Evolutionary conservation across 2,113 vertebrate genomes (phyloP).

Genomic region (Coptodon rendalli): DNA sequence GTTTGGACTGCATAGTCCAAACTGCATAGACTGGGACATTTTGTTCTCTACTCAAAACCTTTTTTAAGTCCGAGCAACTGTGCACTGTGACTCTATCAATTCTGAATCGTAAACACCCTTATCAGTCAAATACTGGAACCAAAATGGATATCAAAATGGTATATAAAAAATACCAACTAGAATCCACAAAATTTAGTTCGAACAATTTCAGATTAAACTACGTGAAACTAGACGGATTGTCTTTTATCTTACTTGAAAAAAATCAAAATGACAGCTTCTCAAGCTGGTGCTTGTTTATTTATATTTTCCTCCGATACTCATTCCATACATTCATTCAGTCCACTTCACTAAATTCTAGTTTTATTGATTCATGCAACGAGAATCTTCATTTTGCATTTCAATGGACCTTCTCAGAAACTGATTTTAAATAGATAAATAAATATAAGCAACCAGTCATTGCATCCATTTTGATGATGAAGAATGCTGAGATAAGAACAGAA

Average conservation of each 20-base stretch:
- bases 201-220: not conserved
- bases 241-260: not conserved
- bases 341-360: not conserved
- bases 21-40: not conserved
- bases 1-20: constrained; percentile 14
- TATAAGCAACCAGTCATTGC: constrained; percentile 15
- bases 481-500: not conserved
- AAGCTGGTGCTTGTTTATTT: not conserved
- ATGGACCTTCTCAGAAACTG: constrained; percentile 8
- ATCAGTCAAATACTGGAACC: not conserved
- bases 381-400: constrained; percentile 17
- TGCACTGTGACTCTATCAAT: not conserved
- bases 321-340: not conserved
- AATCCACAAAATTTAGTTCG: not conserved
- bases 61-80: not conserved
- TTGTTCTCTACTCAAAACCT: not conserved
- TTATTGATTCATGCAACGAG: constrained; percentile 8
- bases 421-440: constrained; percentile 44
- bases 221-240: not conserved
- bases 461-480: constrained; percentile 21
- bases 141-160: not conserved
- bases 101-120: not conserved
- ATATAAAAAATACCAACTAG: not conserved
- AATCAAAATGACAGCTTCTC: constrained; percentile 12
- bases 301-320: not conserved